These are phyloP conservation scores for Notocelia uddmanniana DNA, from an alignment of 2,888 invertebrate species.

Conservation along the genomic window DNA sequence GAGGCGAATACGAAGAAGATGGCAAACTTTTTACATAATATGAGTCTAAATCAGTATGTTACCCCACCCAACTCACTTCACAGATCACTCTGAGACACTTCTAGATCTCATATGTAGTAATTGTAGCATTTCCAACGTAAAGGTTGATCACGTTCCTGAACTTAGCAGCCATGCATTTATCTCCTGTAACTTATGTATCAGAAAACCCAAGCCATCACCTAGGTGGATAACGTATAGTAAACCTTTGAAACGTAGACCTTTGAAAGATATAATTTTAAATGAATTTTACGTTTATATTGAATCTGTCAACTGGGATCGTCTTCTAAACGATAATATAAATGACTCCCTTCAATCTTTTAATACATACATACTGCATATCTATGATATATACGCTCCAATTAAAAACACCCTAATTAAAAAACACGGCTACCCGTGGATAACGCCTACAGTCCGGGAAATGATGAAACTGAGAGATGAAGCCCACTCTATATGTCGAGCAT, in stretches of 20 bases:
- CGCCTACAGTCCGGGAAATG: conserved; percentile 36
- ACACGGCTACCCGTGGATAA: conserved; percentile 41
- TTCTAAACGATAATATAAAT: conserved; percentile 30
- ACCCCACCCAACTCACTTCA: background rate
- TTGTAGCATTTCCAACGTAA: conserved; percentile 22
- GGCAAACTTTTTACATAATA: background rate
- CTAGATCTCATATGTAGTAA: conserved; percentile 48
- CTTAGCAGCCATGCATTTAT: conserved; percentile 46
- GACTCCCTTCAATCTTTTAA: conserved; percentile 37
- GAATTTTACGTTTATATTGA: conserved; percentile 28
- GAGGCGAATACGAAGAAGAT: background rate
- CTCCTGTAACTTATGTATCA: conserved; percentile 20
- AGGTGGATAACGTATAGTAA: conserved; percentile 18
- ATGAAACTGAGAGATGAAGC: conserved; percentile 41
- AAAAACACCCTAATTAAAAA: conserved; percentile 13
- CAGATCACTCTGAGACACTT: conserved; percentile 43
- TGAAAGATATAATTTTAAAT: conserved; percentile 36
- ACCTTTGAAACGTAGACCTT: conserved; percentile 40
- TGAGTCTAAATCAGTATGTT: conserved; percentile 6
- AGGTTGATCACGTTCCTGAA: conserved; percentile 32
- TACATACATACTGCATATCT: conserved; percentile 20
- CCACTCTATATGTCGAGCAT: background rate
- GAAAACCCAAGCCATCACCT: conserved; percentile 29
- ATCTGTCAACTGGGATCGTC: conserved; percentile 27
- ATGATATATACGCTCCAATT: conserved; percentile 27